Base-by-base conservation (phyloP, 2,888 invertebrate genomes). In the Mimachlamys varia region DNA sequence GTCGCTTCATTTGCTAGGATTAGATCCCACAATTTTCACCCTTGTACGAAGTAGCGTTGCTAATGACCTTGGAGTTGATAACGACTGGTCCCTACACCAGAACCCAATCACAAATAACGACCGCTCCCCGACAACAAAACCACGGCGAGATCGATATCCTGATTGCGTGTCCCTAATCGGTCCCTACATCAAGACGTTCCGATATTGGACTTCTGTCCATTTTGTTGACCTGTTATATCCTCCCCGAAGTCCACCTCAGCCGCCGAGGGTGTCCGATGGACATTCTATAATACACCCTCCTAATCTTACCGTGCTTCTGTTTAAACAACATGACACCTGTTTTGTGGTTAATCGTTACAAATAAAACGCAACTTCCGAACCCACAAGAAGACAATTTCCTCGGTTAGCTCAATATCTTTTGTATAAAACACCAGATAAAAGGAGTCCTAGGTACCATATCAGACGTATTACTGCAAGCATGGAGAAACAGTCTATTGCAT, bases 1-100 rank as follows among this genome's bases (percentile, higher is more conserved):
- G 90, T 12, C 90, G 90, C 90, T 90, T 89, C 87, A 90, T 88
- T 89, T 89, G 50, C 88, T 88, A 89, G 76, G 91, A 91, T 91
- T 90, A 89, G 89, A 87, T 90, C 90, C 89, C 88, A 49, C 62
- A 89, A 76, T 76, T 76, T 22, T 76, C 76, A 76, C 33, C 76
- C 76, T 76, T 76, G 76, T 76, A 76, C 33, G 12, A 5, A 76
- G 27, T 33, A 76, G 12, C 76, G 33, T 76, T 15, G 27, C 76
- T 76, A 76, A 76, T 76, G 76, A 76, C 76, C 33, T 27, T 76
- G 76, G 76, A 76, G 76, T 76, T 76, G 76, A 76, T 76, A 76
- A 76, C 33, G 76, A 76, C 76, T 76, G 76, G 76, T 76, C 76
- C 76, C 76, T 76, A 76, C 76, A 76, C 76, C 27, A 76, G 33